Evolutionary conservation across 2,113 vertebrate genomes (phyloP), one percentile per base, ranked within the genome.

Genomic region (Mirounga angustirostris): DNA sequence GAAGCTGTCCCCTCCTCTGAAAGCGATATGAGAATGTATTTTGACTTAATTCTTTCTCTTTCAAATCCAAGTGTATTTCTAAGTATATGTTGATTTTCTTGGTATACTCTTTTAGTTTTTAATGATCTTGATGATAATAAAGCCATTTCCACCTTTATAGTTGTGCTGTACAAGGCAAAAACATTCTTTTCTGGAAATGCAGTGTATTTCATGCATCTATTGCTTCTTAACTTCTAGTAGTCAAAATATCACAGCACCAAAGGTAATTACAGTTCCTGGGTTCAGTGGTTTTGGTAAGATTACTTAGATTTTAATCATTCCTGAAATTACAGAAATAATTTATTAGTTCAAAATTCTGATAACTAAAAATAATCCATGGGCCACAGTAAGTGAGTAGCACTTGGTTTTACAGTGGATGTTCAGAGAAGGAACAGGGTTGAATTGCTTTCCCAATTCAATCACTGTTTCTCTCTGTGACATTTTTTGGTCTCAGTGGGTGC

Each of bases 131-230:
- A 84, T 89, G 2, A 54, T 52, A 95, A 79, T 97, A 56, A 81
- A 91, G 10, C 71, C 91, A 81, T 88, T 98, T 67, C n/a, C 92
- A 89, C 1, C 22, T 19, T 82, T 88, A 16, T 28, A 87, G 43
- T 91, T 94, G 0, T 21, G 12, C 9, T 91, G 24, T 76, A 12
- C 46, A 91, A 97, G 84, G 40, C 65, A 97, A 95, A 59, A 92
- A 24, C 9, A 2, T 67, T 91, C 21, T 96, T 98, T 97, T 97
- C 86, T 97, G 97, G 30, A 54, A 98, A 95, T 30, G 0, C 1
- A 86, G 0, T 86, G 92, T 94, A 9, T 81, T 97, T 97, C 54
- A n/a, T 54, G 0, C 24, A 95, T 65, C 36, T 80, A 87, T 59
- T 11, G 36, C 43, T 92, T 89, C 50, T 22, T 19, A 78, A 0